Base-by-base conservation (phyloP, 1,140 invertebrate genomes). In the Homarus americanus region DNA sequence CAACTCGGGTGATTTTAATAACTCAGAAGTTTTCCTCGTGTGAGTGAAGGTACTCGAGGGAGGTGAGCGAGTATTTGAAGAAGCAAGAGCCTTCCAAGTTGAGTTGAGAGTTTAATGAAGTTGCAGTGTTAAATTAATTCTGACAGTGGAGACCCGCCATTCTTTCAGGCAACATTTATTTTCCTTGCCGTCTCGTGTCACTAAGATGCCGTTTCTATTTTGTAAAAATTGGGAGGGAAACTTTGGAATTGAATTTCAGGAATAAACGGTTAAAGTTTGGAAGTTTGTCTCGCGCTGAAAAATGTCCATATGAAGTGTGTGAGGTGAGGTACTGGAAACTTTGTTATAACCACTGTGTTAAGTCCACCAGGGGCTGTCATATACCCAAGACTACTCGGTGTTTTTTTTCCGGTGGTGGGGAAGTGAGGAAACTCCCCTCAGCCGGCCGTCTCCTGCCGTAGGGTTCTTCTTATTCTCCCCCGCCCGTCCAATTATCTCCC, bases 401-500 rank as follows among this genome's bases (percentile, higher is more conserved):
- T n/a, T n/a, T n/a, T n/a, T n/a, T n/a, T n/a, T n/a, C n/a, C n/a
- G n/a, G 44, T 49, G 15, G 44, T 15, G 44, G 15, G 44, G 44
- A 15, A 5, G 44, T 49, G 44, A 49, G 44, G 44, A 49, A 7
- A 5, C 44, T 49, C n/a, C n/a, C 28, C 63, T 66, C n/a, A 20
- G 4, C n/a, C 58, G 24, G 58, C 58, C 24, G 58, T 63, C 20
- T 63, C 12, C 58, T 20, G 58, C n/a, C 12, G 44, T 7, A 15
- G 44, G 44, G 44, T 49, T 49, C 44, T 15, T 49, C n/a, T n/a
- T 58, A 20, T 58, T n/a, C 63, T 66, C 20, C 9, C 53, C 76
- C 41, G 76, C 76, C 76, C 41, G 76, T 79, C 76, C 76, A 79
- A 79, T 79, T 79, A 79, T 79, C 76, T 28, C 76, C 76, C 76